Evolutionary conservation across 2,113 vertebrate species (phyloP), one percentile per base, ranked within the genome.

Genomic region (Lasiurus borealis): DNA sequence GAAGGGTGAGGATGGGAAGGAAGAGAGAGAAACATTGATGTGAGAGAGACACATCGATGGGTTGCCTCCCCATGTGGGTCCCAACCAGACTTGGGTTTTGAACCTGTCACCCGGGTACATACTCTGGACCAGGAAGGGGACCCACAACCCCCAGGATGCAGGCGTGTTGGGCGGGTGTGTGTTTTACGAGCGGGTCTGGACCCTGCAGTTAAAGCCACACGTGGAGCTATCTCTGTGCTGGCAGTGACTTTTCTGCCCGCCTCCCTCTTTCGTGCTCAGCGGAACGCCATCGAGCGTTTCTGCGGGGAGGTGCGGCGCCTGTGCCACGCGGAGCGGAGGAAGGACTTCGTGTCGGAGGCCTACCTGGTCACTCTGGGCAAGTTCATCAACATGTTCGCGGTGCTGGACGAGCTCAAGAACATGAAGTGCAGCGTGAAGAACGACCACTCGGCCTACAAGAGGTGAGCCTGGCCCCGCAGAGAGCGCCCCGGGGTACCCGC

Each of bases 361-460:
- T 99, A 99, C 96, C 98, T 99, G 64, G 98, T 99, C 83, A 99
- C 99, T 0, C 98, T 99, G 78, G 99, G 99, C 27, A 99, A 99
- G 96, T 99, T 99, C 98, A 99, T 99, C 98, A 99, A 99, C 98
- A 99, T 99, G 99, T 99, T 99, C 52, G 99, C 99, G 0, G 99
- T 99, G 80, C 64, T 99, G 97, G 99, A 99, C 3, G 99, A 99
- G 90, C 97, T 99, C 92, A 99, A 99, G 98, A 99, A 99, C 94
- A 99, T 99, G 99, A 99, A 99, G 92, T 99, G 99, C 97, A 99
- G 99, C 0, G 99, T 99, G 76, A 99, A 99, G 98, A 99, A 99
- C 0, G 99, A 99, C 97, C 99, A 99, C 96, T 99, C 99, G 0
- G 99, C 99, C 0, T 99, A 99, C 95, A 99, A 99, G 98, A 96